phyloP scores from a whole-genome alignment of 2,113 vertebrate species.

The Menura novaehollandiae region DNA sequence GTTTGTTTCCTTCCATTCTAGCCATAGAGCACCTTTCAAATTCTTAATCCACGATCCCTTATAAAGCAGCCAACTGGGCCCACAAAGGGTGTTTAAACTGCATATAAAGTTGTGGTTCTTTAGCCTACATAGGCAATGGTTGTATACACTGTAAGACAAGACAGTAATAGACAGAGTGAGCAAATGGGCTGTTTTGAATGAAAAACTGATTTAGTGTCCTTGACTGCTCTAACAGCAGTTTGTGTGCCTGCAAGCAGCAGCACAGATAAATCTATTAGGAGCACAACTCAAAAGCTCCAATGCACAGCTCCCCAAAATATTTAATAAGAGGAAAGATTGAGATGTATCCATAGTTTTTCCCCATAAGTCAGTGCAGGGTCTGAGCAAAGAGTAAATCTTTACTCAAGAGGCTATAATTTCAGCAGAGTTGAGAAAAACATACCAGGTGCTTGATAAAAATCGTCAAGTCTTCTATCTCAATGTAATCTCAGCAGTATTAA shows the following conservation, averaged over 20 bases:
- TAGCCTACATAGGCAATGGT: neutral
- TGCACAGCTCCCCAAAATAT: neutral
- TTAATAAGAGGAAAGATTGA: conserved; percentile 31
- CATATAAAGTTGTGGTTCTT: neutral
- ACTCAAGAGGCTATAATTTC: conserved; percentile 7
- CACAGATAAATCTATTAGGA: conserved; percentile 46
- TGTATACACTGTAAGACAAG: neutral
- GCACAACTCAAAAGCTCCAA: neutral
- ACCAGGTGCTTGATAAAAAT: neutral
- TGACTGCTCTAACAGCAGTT: conserved; percentile 22
- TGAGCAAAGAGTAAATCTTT: conserved; percentile 41
- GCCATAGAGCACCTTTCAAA: neutral
- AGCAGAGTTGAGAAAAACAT: conserved; percentile 18
- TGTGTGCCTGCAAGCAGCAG: neutral
- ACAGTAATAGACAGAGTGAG: neutral
- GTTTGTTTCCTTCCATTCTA: conserved; percentile 26
- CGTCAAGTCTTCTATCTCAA: neutral
- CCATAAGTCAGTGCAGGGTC: conserved; percentile 4
- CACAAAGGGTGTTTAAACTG: neutral
- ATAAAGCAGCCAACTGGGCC: neutral
- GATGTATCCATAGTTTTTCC: neutral
- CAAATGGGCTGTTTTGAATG: conserved; percentile 14
- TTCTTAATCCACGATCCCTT: neutral
- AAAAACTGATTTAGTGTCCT: conserved; percentile 47
- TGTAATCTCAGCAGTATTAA: conserved; percentile 32